Conservation (phyloP, 2,888 invertebrate genomes). For the Drosophila macrospina region DNA sequence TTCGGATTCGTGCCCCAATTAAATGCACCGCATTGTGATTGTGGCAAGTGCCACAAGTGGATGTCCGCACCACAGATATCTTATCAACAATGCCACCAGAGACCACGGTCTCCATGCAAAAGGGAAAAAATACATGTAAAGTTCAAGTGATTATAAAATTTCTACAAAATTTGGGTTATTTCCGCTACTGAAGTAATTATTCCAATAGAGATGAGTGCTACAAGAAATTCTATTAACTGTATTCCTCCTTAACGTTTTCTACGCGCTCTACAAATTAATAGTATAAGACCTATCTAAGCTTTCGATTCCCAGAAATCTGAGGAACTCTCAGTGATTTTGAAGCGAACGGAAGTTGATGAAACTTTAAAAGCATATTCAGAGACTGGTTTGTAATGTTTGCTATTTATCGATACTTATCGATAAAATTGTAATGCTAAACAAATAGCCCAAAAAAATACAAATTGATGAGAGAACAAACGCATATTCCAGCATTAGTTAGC, state of each 20-base stretch:
- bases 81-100: constrained; percentile 32
- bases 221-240: neutral
- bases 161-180: constrained; percentile 24
- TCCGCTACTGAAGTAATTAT: constrained; percentile 9
- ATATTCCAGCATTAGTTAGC: no score
- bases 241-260: neutral
- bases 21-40: constrained; percentile 41
- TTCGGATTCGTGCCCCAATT: constrained; percentile 30
- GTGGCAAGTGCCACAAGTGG: constrained; percentile 41
- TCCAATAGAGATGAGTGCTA: neutral
- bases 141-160: constrained; percentile 40
- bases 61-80: constrained; percentile 37
- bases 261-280: no score
- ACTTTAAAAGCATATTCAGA: no score
- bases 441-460: no score
- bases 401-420: neutral
- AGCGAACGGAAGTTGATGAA: no score
- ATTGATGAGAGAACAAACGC: no score
- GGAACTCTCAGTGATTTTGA: no score
- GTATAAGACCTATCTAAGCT: neutral
- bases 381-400: no score
- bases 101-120: neutral
- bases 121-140: constrained; percentile 11
- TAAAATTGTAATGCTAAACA: no score
- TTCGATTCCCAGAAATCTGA: neutral